These are phyloP conservation scores for Nephrocerus scutellatus DNA, from an alignment of 2,888 invertebrate species.

Conservation along the genomic window DNA sequence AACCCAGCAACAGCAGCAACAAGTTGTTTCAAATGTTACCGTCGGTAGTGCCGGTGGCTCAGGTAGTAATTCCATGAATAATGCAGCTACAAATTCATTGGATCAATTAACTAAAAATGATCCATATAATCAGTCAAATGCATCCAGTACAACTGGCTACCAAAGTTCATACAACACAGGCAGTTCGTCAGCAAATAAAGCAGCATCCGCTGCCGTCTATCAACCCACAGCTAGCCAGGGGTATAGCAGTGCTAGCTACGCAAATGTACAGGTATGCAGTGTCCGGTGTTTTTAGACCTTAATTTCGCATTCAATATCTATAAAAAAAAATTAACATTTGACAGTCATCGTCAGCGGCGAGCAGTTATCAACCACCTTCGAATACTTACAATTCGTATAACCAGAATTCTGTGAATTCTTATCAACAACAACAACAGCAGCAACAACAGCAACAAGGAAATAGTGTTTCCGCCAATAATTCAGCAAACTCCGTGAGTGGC, in stretches of 20 bases:
- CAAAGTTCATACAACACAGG: slow-evolving; percentile 43
- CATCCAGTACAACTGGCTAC: slow-evolving; percentile 34
- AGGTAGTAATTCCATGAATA: slow-evolving; percentile 29
- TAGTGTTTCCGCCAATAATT: slow-evolving; percentile 33
- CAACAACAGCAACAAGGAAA: slow-evolving; percentile 29
- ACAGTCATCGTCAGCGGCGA: slow-evolving; percentile 38
- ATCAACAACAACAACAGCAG: slow-evolving; percentile 41
- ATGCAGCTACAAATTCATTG: slow-evolving; percentile 28
- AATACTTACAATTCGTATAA: slow-evolving; percentile 44
- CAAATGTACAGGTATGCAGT: slow-evolving; percentile 38
- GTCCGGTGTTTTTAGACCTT: not conserved
- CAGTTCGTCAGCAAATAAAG: slow-evolving; percentile 34
- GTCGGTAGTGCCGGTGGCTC: slow-evolving; percentile 20
- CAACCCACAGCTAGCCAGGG: slow-evolving; percentile 39
- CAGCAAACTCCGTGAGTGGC: slow-evolving; percentile 30
- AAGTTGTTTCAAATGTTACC: slow-evolving; percentile 19
- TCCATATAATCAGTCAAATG: slow-evolving; percentile 43
- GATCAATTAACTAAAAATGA: slow-evolving; percentile 46
- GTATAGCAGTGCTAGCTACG: slow-evolving; percentile 43
- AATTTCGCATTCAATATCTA: too few relatives aligned
- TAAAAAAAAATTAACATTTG: too few relatives aligned
- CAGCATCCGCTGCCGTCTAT: slow-evolving; percentile 40
- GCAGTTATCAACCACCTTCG: slow-evolving; percentile 43
- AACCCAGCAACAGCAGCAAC: slow-evolving; percentile 31
- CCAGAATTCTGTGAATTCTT: slow-evolving; percentile 45